Conservation (phyloP, 2,797 vertebrate genomes). For the Sandelia bainsii region DNA sequence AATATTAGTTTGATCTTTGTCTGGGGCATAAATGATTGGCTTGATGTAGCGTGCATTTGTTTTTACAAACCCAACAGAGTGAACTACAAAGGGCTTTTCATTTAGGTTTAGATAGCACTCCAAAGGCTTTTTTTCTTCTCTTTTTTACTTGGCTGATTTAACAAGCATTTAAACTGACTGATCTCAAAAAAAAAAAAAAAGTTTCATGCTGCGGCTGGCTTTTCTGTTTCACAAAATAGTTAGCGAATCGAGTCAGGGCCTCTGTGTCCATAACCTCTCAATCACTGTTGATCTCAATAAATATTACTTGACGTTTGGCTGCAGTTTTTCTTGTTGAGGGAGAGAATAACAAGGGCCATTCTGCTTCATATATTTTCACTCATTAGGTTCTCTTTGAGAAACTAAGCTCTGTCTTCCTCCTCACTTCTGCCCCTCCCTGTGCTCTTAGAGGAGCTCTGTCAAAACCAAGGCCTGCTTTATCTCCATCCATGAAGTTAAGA, state of each 20-base stretch:
- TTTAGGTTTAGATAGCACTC: slow-evolving; percentile 76
- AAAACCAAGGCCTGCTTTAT: slow-evolving; percentile 77
- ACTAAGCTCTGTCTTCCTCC: slow-evolving; percentile 63
- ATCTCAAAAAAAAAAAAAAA: slow-evolving; percentile 62
- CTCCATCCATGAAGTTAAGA: slow-evolving; percentile 79
- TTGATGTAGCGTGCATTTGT: slow-evolving; percentile 80
- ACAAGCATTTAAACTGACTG: slow-evolving; percentile 81
- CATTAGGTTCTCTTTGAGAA: slow-evolving; percentile 80
- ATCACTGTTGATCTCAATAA: slow-evolving; percentile 83
- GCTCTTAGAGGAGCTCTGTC: slow-evolving; percentile 67
- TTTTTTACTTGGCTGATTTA: slow-evolving; percentile 76
- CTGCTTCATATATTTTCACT: slow-evolving; percentile 83
- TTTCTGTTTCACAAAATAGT: slow-evolving; percentile 72
- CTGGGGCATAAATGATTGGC: slow-evolving; percentile 80
- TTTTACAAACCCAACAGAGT: slow-evolving; percentile 78
- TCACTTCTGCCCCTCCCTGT: slow-evolving; percentile 19
- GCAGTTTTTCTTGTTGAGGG: slow-evolving; percentile 82
- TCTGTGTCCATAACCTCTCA: slow-evolving; percentile 80
- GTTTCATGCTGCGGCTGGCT: slow-evolving; percentile 72
- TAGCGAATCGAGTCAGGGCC: slow-evolving; percentile 70
- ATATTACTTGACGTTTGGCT: slow-evolving; percentile 80
- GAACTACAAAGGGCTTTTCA: slow-evolving; percentile 80
- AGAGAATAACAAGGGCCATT: slow-evolving; percentile 83
- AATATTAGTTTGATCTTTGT: slow-evolving; percentile 81
- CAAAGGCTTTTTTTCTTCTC: slow-evolving; percentile 56